Percentiles rank a stretch among this genome's conserved stretches.
phyloP scores from a whole-genome alignment of 2,888 invertebrate species.

The Phania funesta region DNA sequence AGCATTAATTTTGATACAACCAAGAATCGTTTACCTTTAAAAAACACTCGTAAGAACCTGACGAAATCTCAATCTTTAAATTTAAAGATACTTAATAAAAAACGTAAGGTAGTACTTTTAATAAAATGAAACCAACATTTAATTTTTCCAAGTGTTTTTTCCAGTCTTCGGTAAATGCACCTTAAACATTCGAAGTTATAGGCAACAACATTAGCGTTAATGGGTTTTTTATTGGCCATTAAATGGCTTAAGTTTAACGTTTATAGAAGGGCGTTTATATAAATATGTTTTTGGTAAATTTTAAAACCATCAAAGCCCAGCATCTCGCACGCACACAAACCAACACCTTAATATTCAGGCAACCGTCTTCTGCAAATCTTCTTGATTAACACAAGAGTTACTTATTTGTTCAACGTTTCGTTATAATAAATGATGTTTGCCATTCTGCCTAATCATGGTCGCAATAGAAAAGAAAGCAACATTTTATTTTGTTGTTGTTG shows the following conservation, averaged over 20 bases:
- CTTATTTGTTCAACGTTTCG: constrained; percentile 20
- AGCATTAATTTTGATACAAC: too few species aligned
- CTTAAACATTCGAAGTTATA: constrained; percentile 60
- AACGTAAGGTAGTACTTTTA: too few species aligned
- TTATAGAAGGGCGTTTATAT: constrained; percentile 61
- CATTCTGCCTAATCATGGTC: not conserved
- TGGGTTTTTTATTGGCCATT: constrained; percentile 80
- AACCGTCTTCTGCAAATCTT: constrained; percentile 34
- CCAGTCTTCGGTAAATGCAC: constrained; percentile 19
- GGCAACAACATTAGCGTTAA: constrained; percentile 76
- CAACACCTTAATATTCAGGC: not conserved
- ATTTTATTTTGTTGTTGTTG: not conserved
- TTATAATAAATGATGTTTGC: not conserved
- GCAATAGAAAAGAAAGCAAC: not conserved
- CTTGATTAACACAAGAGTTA: constrained; percentile 50
- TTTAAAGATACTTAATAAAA: too few species aligned
- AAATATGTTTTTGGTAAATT: constrained; percentile 39
- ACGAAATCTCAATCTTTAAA: too few species aligned
- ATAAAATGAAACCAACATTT: too few species aligned
- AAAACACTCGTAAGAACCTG: too few species aligned
- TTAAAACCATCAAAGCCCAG: constrained; percentile 9
- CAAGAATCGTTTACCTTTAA: too few species aligned
- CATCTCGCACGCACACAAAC: not conserved
- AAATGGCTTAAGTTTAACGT: constrained; percentile 74
- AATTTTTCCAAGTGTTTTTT: constrained; percentile 42